Conservation (phyloP, 2,113 vertebrate species). For the Corythoichthys haematopterus region DNA sequence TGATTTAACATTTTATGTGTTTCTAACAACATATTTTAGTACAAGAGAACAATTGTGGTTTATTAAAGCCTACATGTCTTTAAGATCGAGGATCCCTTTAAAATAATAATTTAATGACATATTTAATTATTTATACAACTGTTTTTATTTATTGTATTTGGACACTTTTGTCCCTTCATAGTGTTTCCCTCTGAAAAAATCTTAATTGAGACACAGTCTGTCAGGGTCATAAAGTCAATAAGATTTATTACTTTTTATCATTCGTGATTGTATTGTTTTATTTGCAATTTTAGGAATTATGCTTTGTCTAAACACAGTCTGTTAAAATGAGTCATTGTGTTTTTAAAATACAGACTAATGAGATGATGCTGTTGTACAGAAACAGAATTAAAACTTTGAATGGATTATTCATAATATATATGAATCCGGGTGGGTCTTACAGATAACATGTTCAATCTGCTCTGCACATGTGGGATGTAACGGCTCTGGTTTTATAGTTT, state of each 20-base stretch:
- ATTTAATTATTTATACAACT: too few relatives aligned
- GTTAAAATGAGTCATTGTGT: not conserved
- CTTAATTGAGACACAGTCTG: not conserved
- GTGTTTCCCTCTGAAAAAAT: not conserved
- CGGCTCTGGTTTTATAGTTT: slow-evolving; percentile 10
- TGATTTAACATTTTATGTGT: too few relatives aligned
- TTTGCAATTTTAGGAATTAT: not conserved
- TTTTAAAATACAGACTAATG: slow-evolving; percentile 12
- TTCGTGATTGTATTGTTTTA: not conserved
- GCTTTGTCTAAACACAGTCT: not conserved
- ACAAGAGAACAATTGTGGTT: too few relatives aligned
- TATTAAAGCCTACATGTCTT: too few relatives aligned
- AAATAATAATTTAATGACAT: too few relatives aligned
- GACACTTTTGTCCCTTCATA: too few relatives aligned
- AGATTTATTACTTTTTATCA: not conserved
- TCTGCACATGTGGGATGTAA: slow-evolving; percentile 28
- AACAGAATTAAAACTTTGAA: slow-evolving; percentile 44
- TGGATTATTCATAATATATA: slow-evolving; percentile 1
- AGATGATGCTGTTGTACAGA: slow-evolving; percentile 31
- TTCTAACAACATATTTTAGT: too few relatives aligned
- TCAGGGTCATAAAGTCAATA: not conserved
- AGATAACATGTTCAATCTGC: slow-evolving; percentile 15
- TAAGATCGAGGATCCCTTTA: too few relatives aligned
- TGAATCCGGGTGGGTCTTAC: slow-evolving; percentile 13
- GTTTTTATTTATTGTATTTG: too few relatives aligned